Evolutionary conservation across 2,113 vertebrate species (phyloP), one percentile per base, ranked within the genome.

Genomic region (Ellobius talpinus): DNA sequence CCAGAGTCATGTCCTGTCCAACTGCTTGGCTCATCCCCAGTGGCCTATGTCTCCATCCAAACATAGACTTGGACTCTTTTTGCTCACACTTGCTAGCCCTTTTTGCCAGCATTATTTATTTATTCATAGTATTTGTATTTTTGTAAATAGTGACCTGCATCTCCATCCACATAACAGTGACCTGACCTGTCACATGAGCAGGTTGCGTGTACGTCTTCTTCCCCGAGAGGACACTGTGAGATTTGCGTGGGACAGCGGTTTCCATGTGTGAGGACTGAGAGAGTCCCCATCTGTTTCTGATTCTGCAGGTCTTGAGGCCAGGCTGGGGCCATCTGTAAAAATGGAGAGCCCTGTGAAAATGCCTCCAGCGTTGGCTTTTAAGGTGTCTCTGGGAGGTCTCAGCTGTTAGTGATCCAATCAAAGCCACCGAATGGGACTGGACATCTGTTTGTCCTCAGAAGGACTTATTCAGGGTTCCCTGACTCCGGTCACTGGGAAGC

Each of bases 381-480:
- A 96, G 94, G 94, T 94, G 72, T 91, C 95, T 95, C 78, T 31
- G 55, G 90, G 97, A 96, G 95, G 95, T 94, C 97, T 96, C 36
- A 13, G 96, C 55, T n/a, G 78, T 50, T 82, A 81, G 61, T 6
- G 33, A 92, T 65, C 89, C 90, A 92, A 89, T 96, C 92, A 95
- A 91, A 96, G 68, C 68, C 88, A 26, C 63, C 1, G 0, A 13
- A 76, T 88, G 61, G 70, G 66, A 47, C 66, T 87, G 89, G 90
- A 96, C 94, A 97, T 96, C 92, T 97, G 96, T 93, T 96, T 95
- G 82, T 96, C 95, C 95, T 97, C 97, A 96, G 52, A 93, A 82
- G 72, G 77, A 87, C 92, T 96, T 95, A 95, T 82, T 77, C 47
- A 13, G 73, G 74, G 77, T 87, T 91, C 89, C 31, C 36, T 11